Evolutionary conservation across 2,113 vertebrate species (phyloP).

Genomic region (Arizona elegans): DNA sequence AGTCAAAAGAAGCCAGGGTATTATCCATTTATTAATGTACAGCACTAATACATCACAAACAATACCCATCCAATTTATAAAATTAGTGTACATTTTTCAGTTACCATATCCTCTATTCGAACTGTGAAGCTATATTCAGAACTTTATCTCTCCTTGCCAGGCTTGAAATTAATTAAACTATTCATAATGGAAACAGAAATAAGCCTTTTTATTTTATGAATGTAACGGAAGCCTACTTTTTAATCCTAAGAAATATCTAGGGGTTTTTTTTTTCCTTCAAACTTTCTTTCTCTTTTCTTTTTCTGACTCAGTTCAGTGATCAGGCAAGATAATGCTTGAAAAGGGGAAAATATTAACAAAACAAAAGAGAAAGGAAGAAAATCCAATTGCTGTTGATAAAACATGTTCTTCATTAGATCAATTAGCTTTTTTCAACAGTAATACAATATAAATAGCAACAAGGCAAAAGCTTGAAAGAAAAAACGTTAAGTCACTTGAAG

Average conservation of each 20-base stretch:
- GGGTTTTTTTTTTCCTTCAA: background rate
- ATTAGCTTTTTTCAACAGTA: background rate
- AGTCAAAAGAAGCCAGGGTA: background rate
- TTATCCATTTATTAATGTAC: background rate
- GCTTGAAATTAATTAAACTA: slow-evolving; percentile 21
- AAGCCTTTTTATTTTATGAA: background rate
- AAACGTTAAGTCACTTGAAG: background rate
- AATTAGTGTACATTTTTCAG: background rate
- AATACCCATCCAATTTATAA: background rate
- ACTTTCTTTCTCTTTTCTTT: background rate
- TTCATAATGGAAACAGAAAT: background rate
- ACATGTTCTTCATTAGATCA: background rate
- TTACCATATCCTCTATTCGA: background rate
- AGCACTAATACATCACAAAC: background rate
- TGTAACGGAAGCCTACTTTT: background rate
- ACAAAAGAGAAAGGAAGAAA: background rate
- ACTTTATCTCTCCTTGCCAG: slow-evolving; percentile 16
- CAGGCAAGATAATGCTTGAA: background rate
- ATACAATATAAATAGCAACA: background rate
- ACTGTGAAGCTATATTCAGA: slow-evolving; percentile 6
- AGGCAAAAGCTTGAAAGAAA: background rate
- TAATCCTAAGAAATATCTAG: background rate
- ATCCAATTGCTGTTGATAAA: background rate
- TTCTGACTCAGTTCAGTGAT: background rate
- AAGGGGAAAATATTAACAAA: background rate